Evolutionary conservation across 2,888 invertebrate genomes (phyloP).

Genomic region (Panopea generosa): DNA sequence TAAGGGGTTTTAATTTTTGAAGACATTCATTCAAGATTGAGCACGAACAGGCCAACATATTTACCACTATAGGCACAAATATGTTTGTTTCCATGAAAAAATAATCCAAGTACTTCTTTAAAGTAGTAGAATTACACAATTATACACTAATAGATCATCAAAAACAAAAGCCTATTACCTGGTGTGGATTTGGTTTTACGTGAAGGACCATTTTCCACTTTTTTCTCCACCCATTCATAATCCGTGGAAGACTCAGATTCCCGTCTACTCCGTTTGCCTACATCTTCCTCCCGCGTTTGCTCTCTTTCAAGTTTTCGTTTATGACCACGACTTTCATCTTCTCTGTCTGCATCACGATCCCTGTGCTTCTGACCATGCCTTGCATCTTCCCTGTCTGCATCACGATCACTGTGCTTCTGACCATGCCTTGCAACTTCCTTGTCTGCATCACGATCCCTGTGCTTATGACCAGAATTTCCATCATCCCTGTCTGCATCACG

Average conservation of each 20-base stretch:
- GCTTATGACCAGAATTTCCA: conserved; percentile 24
- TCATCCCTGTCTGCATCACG: conserved; percentile 15
- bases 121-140: too few relatives aligned
- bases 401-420: conserved; percentile 31
- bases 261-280: conserved; percentile 28
- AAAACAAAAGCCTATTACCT: too few relatives aligned
- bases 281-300: conserved; percentile 10
- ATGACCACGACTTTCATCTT: conserved; percentile 22
- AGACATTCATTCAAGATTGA: too few relatives aligned
- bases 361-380: conserved; percentile 29
- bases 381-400: conserved; percentile 19
- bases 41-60: too few relatives aligned
- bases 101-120: too few relatives aligned
- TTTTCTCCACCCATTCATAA: conserved; percentile 84
- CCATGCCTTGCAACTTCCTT: conserved; percentile 15
- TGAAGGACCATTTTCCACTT: conserved; percentile 71
- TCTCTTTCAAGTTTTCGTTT: conserved; percentile 36
- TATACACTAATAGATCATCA: too few relatives aligned
- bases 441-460: conserved; percentile 17
- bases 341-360: conserved; percentile 8
- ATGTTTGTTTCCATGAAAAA: too few relatives aligned
- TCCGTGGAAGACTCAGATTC: conserved; percentile 67
- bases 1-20: too few relatives aligned
- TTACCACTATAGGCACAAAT: too few relatives aligned
- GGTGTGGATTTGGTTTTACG: conserved; percentile 23